phyloP scores from a whole-genome alignment of 1,140 invertebrate genomes.

The Drosophila jambulina region DNA sequence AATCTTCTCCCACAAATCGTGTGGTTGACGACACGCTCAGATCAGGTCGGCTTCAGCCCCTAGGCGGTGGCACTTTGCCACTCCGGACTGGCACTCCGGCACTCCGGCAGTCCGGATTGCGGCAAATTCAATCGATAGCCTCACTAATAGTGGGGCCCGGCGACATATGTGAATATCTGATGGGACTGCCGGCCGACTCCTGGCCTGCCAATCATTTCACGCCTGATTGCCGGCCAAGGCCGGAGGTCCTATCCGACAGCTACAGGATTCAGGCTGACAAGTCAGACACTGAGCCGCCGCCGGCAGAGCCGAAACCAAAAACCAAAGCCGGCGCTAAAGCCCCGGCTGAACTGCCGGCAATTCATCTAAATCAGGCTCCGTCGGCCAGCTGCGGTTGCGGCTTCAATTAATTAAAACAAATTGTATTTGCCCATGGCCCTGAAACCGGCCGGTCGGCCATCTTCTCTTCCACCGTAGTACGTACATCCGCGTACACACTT shows the following conservation, averaged over 20 bases:
- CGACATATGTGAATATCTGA: slow-evolving; percentile 74
- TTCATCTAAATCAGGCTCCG: slow-evolving; percentile 70
- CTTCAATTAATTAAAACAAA: slow-evolving; percentile 82
- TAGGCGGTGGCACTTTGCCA: slow-evolving; percentile 19
- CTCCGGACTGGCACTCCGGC: neutral
- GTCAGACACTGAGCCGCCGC: slow-evolving; percentile 50
- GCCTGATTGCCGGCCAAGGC: slow-evolving; percentile 65
- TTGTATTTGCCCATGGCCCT: slow-evolving; percentile 58
- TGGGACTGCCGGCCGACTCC: slow-evolving; percentile 45
- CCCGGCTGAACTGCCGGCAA: slow-evolving; percentile 52
- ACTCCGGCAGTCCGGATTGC: slow-evolving; percentile 29
- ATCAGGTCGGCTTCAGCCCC: slow-evolving; percentile 45
- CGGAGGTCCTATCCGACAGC: slow-evolving; percentile 14
- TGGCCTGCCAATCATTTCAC: slow-evolving; percentile 63
- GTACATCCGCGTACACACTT: slow-evolving; percentile 13
- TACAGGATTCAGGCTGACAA: slow-evolving; percentile 40
- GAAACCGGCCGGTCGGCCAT: slow-evolving; percentile 14
- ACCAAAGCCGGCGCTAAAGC: slow-evolving; percentile 13
- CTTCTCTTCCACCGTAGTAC: neutral
- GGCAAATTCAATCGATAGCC: slow-evolving; percentile 67
- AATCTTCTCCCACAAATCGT: slow-evolving; percentile 59
- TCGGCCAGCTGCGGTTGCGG: slow-evolving; percentile 61
- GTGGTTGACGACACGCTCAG: slow-evolving; percentile 54
- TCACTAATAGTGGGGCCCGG: slow-evolving; percentile 56
- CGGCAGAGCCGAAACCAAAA: slow-evolving; percentile 13